Evolutionary conservation across 2,113 vertebrate species (phyloP), one percentile per base, ranked within the genome.

Genomic region (Orycteropus afer): DNA sequence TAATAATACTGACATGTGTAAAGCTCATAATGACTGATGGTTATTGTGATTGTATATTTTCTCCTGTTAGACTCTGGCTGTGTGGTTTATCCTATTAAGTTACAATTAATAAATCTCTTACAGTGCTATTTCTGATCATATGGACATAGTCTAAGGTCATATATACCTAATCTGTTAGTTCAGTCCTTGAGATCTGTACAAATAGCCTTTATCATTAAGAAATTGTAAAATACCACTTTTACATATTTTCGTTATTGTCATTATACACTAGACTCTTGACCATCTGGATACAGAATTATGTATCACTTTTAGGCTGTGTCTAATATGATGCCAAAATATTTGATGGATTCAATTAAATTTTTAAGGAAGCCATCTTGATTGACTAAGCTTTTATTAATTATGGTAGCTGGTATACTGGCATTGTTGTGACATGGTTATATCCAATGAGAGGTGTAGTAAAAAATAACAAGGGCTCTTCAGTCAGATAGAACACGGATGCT

Each of bases 271-370:
- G 47, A 87, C 47, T 87, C 32, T 65, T 90, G 71, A 69, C 84
- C 84, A 94, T 93, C 65, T 94, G 65, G 65, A 90, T 88, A 73
- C 85, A 87, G 53, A 91, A 89, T 91, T 90, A 49, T 61, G n/a
- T 79, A 78, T 95, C 74, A 82, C 49, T 93, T 65, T 94, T 27
- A 40, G 80, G 9, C 51, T 69, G 22, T 57, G 53, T 94, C 80
- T 93, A 83, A 76, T 84, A 80, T 29, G 42, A 89, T 91, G 87
- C 47, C 95, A 90, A 94, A 89, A 82, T 78, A 91, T 85, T 91
- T 90, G 49, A 81, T 69, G 84, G 86, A 89, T 95, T 90, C 69
- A 82, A 42, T 93, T 53, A 84, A 77, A 89, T 29, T 89, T 86
- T 88, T 76, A 74, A 95, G 69, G 42, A 95, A 49, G 61, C 20